phyloP scores from a whole-genome alignment of 2,113 vertebrate species.

The Isichthys henryi region DNA sequence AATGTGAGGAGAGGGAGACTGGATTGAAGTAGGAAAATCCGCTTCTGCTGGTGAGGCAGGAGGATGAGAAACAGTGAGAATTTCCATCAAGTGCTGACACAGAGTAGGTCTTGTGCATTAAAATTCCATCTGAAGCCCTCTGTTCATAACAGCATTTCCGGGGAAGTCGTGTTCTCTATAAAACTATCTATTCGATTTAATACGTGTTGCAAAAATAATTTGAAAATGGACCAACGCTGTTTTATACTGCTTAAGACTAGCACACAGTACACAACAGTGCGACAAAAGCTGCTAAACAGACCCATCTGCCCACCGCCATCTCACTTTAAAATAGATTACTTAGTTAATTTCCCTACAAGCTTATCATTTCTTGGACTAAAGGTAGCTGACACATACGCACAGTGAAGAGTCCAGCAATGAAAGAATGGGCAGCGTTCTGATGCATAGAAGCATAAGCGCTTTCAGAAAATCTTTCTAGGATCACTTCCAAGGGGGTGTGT shows the following conservation, averaged over 20 bases:
- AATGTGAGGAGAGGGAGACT: constrained; percentile 22
- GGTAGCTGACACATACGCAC: not conserved
- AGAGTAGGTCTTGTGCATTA: not conserved
- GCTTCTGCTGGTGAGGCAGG: constrained; percentile 21
- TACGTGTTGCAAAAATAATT: not conserved
- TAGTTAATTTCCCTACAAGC: not conserved
- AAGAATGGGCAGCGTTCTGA: not conserved
- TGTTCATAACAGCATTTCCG: not conserved
- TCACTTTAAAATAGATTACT: not conserved
- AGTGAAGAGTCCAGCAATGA: not conserved
- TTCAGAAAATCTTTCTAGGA: not conserved
- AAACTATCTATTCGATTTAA: not conserved
- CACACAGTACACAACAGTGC: not conserved
- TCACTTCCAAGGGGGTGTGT: not conserved
- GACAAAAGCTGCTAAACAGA: not conserved
- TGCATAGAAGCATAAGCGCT: not conserved
- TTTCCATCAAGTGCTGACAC: not conserved
- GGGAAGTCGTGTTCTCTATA: not conserved
- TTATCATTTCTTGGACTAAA: not conserved
- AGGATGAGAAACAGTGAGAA: constrained; percentile 11
- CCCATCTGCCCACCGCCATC: not conserved
- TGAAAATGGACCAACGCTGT: not conserved
- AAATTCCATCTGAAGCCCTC: not conserved
- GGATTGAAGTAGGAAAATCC: constrained; percentile 27
- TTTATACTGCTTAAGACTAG: not conserved